These are phyloP conservation scores for Coelinius sp. DNA, from an alignment of 2,888 invertebrate species.

Conservation along the genomic window DNA sequence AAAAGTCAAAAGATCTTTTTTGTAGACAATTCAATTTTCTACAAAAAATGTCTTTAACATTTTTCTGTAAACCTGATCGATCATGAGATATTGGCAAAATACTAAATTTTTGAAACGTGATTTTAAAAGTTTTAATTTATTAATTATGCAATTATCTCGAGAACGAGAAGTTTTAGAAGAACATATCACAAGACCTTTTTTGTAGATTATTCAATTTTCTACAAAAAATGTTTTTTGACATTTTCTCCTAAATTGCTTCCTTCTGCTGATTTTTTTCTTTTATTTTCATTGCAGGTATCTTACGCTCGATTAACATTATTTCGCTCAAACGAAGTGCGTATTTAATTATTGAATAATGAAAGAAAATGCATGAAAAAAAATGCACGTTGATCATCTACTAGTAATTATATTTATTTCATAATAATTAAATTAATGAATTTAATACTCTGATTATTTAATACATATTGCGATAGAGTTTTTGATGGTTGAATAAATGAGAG, in stretches of 20 bases:
- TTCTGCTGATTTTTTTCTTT: constrained; percentile 31
- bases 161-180: neutral
- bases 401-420: neutral
- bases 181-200: neutral
- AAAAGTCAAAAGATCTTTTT: too few relatives aligned
- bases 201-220: neutral
- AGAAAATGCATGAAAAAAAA: constrained; percentile 5
- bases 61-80: too few relatives aligned
- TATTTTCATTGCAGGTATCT: constrained; percentile 36
- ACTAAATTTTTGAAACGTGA: too few relatives aligned
- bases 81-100: too few relatives aligned
- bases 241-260: neutral
- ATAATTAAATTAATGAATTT: too few relatives aligned
- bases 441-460: constrained; percentile 18
- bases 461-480: constrained; percentile 23
- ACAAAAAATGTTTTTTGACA: neutral
- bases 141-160: neutral
- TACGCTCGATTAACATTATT: constrained; percentile 38
- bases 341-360: constrained; percentile 30
- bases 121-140: neutral
- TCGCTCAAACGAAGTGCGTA: constrained; percentile 40
- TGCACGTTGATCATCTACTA: constrained; percentile 19
- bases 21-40: too few relatives aligned
- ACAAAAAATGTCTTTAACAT: too few relatives aligned
- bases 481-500: constrained; percentile 10